Conservation (phyloP, 1,140 invertebrate species). For the Leptonema lineaticorne region DNA sequence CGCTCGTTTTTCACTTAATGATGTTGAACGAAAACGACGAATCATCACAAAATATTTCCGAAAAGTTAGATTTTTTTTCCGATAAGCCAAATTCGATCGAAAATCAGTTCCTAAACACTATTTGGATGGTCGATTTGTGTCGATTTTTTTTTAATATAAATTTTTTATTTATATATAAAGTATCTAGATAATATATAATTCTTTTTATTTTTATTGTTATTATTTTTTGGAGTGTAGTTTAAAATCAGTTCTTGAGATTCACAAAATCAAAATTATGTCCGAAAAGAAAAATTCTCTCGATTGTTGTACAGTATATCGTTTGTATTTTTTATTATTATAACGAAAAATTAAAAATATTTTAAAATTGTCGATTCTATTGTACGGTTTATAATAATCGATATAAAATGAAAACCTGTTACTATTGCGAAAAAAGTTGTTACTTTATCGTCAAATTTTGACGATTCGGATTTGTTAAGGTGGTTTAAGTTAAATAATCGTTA, state of each 20-base stretch:
- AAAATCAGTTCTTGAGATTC: constrained; percentile 20
- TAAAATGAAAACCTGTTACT: constrained; percentile 42
- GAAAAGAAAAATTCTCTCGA: constrained; percentile 34
- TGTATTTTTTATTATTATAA: constrained; percentile 33
- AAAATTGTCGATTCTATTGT: constrained; percentile 42
- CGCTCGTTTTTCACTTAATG: constrained; percentile 24
- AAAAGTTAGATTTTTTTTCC: constrained; percentile 24
- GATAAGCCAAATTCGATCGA: constrained; percentile 39
- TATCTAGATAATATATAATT: constrained; percentile 23
- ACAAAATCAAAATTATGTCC: constrained; percentile 31
- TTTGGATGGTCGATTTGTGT: constrained; percentile 36
- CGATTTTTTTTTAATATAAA: constrained; percentile 1
- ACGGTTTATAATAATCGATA: constrained; percentile 41
- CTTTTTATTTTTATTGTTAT: neutral
- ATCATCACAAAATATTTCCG: constrained; percentile 23
- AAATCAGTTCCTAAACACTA: constrained; percentile 35
- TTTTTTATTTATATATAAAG: constrained; percentile 26
- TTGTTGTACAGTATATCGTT: constrained; percentile 34
- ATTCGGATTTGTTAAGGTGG: constrained; percentile 24
- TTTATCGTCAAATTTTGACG: constrained; percentile 40
- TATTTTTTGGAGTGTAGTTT: constrained; percentile 3
- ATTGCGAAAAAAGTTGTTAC: constrained; percentile 42
- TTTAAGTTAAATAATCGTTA: constrained; percentile 36
- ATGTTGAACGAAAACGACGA: constrained; percentile 17
- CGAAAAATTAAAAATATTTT: constrained; percentile 26